These are phyloP conservation scores for Babyrousa celebensis DNA, from an alignment of 2,797 vertebrate genomes.

Conservation along the genomic window DNA sequence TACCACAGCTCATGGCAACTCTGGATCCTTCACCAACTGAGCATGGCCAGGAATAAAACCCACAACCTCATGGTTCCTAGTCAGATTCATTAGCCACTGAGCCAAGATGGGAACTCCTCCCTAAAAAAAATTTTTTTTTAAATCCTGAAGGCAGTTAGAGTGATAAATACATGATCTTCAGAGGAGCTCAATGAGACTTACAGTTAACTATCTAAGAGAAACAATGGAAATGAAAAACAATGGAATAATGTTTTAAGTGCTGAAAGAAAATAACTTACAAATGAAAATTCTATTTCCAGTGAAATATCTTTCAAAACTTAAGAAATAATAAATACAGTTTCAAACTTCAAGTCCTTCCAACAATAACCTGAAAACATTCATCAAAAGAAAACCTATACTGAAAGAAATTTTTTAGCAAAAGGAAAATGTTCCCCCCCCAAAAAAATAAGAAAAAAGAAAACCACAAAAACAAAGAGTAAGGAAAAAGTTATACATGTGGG, in stretches of 20 bases:
- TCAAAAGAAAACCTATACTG: neutral
- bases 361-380: neutral
- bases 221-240: neutral
- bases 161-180: neutral
- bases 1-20: too few species aligned
- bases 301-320: neutral
- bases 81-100: too few species aligned
- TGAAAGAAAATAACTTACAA: constrained; percentile 5
- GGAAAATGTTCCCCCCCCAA: neutral
- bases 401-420: neutral
- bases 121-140: too few species aligned
- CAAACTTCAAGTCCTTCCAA: neutral
- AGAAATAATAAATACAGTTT: constrained; percentile 7
- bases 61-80: too few species aligned
- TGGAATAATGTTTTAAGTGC: neutral
- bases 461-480: neutral
- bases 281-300: neutral
- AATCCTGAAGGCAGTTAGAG: neutral
- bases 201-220: neutral
- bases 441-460: neutral
- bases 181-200: neutral
- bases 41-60: too few species aligned
- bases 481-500: neutral
- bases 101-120: too few species aligned
- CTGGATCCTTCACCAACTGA: too few species aligned